Percentiles rank a stretch among this genome's conserved stretches.
Conservation (phyloP, 2,888 invertebrate genomes). For the Congeria kusceri region DNA sequence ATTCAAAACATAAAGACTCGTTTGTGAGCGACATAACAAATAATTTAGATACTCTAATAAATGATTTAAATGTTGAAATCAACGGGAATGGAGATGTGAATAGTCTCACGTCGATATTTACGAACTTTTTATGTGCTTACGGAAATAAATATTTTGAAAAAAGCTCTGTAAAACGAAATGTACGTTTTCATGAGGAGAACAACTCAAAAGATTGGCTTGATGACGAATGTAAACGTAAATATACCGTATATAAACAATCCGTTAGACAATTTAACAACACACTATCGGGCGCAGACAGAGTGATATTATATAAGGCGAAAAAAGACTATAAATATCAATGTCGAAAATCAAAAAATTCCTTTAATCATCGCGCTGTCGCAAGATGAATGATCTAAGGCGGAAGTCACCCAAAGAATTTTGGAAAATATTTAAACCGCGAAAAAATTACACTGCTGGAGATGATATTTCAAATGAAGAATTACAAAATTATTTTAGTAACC, state of each 20-base stretch:
- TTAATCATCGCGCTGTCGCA: neutral
- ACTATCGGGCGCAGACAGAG: neutral
- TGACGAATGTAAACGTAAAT: neutral
- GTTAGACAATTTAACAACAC: neutral
- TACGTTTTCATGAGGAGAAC: neutral
- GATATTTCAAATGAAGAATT: neutral
- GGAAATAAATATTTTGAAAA: neutral
- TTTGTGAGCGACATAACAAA: neutral
- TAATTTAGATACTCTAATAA: constrained; percentile 1
- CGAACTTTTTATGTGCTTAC: neutral
- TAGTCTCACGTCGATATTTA: neutral
- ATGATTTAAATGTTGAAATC: neutral
- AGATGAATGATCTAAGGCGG: neutral
- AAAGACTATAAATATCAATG: neutral
- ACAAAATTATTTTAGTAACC: neutral
- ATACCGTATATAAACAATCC: neutral
- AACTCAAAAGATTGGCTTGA: neutral
- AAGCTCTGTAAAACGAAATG: neutral
- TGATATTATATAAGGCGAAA: neutral
- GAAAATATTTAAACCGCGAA: neutral
- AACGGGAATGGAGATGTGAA: neutral
- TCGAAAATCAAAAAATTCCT: neutral
- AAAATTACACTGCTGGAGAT: neutral
- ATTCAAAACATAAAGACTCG: neutral
- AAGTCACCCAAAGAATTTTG: neutral